These are phyloP conservation scores for Leptosomus discolor DNA, from an alignment of 2,113 vertebrate genomes.

Conservation along the genomic window DNA sequence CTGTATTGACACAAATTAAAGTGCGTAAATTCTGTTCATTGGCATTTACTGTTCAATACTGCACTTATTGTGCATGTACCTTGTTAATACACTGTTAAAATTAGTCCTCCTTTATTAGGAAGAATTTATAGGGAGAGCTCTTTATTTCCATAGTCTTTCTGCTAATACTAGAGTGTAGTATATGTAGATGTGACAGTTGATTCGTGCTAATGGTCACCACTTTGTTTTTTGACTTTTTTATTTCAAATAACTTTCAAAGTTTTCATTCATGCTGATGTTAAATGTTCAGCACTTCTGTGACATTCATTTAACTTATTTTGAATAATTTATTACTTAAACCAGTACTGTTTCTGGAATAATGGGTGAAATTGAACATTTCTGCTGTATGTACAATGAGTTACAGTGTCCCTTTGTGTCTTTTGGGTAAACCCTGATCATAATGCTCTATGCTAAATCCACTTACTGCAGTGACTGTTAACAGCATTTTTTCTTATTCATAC, in stretches of 20 bases:
- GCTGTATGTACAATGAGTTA: fast-evolving
- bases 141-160: background rate
- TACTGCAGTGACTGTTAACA: background rate
- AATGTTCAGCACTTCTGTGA: background rate
- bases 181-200: background rate
- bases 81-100: background rate
- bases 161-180: background rate
- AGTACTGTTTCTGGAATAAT: background rate
- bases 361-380: background rate
- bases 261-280: background rate
- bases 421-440: background rate
- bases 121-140: background rate
- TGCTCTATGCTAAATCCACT: background rate
- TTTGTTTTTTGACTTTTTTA: background rate
- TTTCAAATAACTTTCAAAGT: background rate
- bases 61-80: background rate
- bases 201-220: background rate
- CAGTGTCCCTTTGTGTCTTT: background rate
- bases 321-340: background rate
- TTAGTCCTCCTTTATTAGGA: background rate
- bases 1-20: background rate
- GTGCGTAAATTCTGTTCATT: background rate
- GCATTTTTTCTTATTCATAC: background rate
- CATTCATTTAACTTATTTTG: background rate
- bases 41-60: background rate